Conservation (phyloP, 2,797 vertebrate species). For the Epinephelus coioides region DNA sequence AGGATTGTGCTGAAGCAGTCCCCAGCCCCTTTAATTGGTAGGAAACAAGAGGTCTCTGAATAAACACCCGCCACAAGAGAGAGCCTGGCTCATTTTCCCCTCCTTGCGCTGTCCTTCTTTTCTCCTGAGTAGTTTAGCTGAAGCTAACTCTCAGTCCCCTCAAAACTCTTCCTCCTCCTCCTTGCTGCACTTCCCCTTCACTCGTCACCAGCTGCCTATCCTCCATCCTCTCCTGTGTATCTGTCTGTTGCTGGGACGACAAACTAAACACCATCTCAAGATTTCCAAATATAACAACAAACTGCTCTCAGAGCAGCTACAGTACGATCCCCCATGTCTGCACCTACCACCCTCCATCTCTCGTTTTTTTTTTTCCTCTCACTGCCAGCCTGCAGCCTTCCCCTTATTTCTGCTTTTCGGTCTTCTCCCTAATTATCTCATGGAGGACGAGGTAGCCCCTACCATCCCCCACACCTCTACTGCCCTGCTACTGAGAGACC, state of each 20-base stretch:
- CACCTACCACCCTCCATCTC: conserved; percentile 47
- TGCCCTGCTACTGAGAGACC: conserved; percentile 64
- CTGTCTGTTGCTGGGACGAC: conserved; percentile 78
- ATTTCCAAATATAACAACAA: conserved; percentile 80
- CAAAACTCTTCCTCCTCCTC: conserved; percentile 50
- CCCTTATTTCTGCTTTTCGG: conserved; percentile 64
- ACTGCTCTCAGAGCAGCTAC: conserved; percentile 35
- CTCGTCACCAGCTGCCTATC: conserved; percentile 74
- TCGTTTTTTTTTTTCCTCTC: conserved; percentile 8
- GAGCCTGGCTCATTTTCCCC: conserved; percentile 65
- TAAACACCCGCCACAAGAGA: conserved; percentile 78
- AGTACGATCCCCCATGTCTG: conserved; percentile 43
- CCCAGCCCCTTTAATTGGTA: conserved; percentile 77
- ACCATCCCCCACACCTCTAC: conserved; percentile 74
- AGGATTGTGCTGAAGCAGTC: conserved; percentile 67
- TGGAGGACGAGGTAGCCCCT: conserved; percentile 68
- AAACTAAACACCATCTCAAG: conserved; percentile 72
- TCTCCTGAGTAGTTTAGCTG: conserved; percentile 62
- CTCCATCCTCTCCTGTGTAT: conserved; percentile 70
- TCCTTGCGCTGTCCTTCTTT: conserved; percentile 35
- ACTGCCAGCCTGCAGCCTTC: conserved; percentile 42
- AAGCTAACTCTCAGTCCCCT: conserved; percentile 57
- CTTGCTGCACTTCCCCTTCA: conserved; percentile 63
- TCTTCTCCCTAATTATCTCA: conserved; percentile 80
- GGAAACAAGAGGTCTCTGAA: conserved; percentile 79